Base-by-base conservation (phyloP, 1,140 invertebrate genomes). In the Mamestra configurata region DNA sequence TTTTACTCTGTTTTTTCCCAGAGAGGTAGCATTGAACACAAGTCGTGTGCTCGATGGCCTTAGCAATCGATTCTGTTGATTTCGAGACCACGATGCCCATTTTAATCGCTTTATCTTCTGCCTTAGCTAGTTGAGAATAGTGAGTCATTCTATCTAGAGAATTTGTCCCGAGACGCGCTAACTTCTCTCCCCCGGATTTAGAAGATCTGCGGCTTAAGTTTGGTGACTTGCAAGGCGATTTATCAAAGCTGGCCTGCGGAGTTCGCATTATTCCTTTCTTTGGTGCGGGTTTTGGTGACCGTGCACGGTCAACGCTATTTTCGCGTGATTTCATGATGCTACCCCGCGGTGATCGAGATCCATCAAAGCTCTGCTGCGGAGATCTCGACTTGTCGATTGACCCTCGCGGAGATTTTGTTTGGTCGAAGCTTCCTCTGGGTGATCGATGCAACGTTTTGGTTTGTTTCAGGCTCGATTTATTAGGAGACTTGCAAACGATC, bases 11-110 rank as follows among this genome's bases (percentile, higher is more conserved):
- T 61, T 95, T 96, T 86, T 96, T 96, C 71, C 95, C 95, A 37
- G 95, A 95, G 3, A 96, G 89, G 89, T 96, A 96, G 83, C 96
- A 97, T 85, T 97, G 96, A 76, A 97, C 96, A 92, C 96, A 97
- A 22, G 96, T 97, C 27, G 96, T 96, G 72, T 96, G 96, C 81
- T 97, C 96, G 27, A 96, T 95, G 88, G 95, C 94, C 95, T 95
- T 95, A 79, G 92, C 92, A 80, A 93, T 96, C 49, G 91, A 94
- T 83, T 94, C 95, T 13, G 92, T 96, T 75, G 95, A 95, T 78
- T 95, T 95, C 0, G 95, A 95, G 5, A 95, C 94, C 0, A 95
- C 93, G 35, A 95, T 95, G 1, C 95, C 95, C 92, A 95, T 94
- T 87, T 93, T 95, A 66, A 95, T 94, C 20, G 95, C 95, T 80